These are phyloP conservation scores for Noctua pronuba DNA, from an alignment of 2,888 invertebrate species.

Conservation along the genomic window DNA sequence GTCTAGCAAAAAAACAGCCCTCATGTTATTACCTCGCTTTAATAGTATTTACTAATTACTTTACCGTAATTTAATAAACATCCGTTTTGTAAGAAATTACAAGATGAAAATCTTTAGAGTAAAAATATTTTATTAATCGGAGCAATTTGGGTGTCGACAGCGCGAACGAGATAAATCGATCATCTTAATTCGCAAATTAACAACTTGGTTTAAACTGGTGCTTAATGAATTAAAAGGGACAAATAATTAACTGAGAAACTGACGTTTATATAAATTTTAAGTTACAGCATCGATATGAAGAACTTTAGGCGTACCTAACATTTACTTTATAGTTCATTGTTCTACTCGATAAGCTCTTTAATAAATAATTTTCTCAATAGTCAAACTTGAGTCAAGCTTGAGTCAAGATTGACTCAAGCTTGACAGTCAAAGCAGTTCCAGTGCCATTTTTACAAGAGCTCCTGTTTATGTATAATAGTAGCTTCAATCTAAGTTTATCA, in stretches of 20 bases:
- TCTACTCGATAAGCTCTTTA: not conserved
- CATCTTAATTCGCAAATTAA: not conserved
- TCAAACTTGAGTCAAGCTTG: not conserved
- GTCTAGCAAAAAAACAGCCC: constrained; percentile 20
- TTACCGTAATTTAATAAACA: constrained; percentile 24
- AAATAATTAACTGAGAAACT: too few relatives aligned
- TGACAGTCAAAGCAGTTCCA: not conserved
- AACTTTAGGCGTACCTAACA: not conserved
- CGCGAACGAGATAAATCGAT: not conserved
- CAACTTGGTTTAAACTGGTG: not conserved
- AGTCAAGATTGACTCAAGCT: not conserved
- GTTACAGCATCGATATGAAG: not conserved
- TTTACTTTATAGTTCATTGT: not conserved
- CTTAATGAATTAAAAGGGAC: not conserved
- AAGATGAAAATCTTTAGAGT: not conserved
- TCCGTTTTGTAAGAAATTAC: constrained; percentile 25
- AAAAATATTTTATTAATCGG: constrained; percentile 17
- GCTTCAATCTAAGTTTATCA: not conserved
- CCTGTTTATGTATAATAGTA: not conserved
- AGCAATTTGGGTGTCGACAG: constrained; percentile 13
- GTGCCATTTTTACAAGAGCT: not conserved
- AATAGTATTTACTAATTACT: constrained; percentile 42
- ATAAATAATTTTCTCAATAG: not conserved
- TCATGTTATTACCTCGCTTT: constrained; percentile 12
- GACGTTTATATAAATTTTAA: not conserved